Percentiles rank a stretch among this genome's conserved stretches.
phyloP scores from a whole-genome alignment of 2,797 vertebrate species.

The Glossophaga mutica region DNA sequence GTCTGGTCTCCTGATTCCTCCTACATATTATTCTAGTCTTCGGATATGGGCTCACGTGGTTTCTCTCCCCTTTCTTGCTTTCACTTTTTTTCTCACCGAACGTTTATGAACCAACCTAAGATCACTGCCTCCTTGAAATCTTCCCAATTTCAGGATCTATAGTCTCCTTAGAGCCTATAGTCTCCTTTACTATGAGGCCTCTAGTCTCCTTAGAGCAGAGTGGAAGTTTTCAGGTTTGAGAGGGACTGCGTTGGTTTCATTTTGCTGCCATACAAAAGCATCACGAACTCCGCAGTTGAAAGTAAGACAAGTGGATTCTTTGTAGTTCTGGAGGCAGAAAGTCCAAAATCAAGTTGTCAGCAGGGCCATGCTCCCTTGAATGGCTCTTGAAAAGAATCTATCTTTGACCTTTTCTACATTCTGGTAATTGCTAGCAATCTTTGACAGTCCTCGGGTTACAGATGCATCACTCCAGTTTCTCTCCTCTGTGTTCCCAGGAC shows the following conservation, averaged over 20 bases:
- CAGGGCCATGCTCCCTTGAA: not conserved
- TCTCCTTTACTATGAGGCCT: not conserved
- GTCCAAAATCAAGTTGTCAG: not conserved
- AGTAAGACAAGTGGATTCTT: not conserved
- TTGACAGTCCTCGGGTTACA: not conserved
- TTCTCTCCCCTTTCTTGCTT: not conserved
- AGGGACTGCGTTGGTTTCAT: not conserved
- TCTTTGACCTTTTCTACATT: not conserved
- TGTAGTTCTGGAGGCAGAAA: not conserved
- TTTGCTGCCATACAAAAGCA: not conserved
- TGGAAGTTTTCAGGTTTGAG: not conserved
- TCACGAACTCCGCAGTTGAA: not conserved
- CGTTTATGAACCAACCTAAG: no score
- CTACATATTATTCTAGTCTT: not conserved
- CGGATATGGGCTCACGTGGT: not conserved
- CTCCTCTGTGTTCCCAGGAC: not conserved
- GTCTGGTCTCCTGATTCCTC: not conserved
- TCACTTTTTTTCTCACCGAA: not conserved
- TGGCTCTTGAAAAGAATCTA: not conserved
- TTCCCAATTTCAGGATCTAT: not conserved
- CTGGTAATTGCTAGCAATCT: not conserved
- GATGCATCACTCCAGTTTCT: not conserved
- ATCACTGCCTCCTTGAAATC: not conserved
- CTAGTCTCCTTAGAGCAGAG: not conserved
- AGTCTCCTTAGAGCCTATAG: not conserved